phyloP scores from a whole-genome alignment of 2,113 vertebrate genomes.

The Datnioides undecimradiatus region DNA sequence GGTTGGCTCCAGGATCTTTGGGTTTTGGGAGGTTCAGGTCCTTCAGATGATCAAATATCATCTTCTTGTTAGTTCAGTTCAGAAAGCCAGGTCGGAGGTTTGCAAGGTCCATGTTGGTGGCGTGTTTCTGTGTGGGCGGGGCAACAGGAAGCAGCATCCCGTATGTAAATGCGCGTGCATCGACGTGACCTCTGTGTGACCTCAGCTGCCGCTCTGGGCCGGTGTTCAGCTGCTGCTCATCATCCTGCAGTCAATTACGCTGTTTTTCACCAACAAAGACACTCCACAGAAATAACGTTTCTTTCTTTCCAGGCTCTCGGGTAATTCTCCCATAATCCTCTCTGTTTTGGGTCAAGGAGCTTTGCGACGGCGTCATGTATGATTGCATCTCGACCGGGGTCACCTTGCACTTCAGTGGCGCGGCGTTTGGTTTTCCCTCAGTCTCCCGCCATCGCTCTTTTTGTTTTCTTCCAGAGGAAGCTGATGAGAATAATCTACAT shows the following conservation, averaged over 20 bases:
- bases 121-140: not conserved
- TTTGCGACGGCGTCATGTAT: conserved; percentile 12
- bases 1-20: no score
- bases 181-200: not conserved
- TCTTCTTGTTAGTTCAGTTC: not conserved
- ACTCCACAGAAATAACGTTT: conserved; percentile 7
- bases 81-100: not conserved
- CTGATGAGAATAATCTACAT: conserved; percentile 79
- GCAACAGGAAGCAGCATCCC: no score
- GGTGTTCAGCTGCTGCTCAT: not conserved
- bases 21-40: no score
- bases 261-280: not conserved
- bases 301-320: not conserved
- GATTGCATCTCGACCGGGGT: conserved; percentile 64
- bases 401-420: conserved; percentile 62
- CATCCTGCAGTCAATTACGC: conserved; percentile 1
- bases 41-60: not conserved
- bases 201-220: conserved; percentile 5
- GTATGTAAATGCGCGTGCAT: not conserved
- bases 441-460: conserved; percentile 46
- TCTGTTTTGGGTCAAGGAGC: conserved; percentile 58
- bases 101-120: no score
- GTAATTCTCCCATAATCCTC: conserved; percentile 58
- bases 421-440: conserved; percentile 50
- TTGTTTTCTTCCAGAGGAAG: conserved; percentile 55